phyloP scores from a whole-genome alignment of 2,113 vertebrate species.

The Halcyon senegalensis region DNA sequence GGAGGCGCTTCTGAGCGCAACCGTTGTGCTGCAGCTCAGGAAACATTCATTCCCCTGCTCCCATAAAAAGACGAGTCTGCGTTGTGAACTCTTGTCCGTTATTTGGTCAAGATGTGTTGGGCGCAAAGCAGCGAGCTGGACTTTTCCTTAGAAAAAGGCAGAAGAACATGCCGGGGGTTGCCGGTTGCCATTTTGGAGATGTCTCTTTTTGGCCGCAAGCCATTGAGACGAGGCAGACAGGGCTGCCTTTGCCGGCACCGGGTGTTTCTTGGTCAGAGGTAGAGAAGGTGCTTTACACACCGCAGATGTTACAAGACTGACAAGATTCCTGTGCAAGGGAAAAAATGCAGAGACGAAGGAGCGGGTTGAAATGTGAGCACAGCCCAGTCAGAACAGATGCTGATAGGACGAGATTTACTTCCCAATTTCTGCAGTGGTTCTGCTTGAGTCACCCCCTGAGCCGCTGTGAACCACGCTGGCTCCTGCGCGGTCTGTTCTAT shows the following conservation, averaged over 20 bases:
- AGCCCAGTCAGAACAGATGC: not conserved
- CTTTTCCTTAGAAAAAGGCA: not conserved
- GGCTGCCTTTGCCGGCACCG: not conserved
- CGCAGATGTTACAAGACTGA: not conserved
- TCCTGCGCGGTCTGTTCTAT: not conserved
- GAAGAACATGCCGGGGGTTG: not conserved
- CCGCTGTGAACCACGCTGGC: not conserved
- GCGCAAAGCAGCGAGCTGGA: rapidly evolving
- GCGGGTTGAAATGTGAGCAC: not conserved
- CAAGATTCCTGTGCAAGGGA: rapidly evolving
- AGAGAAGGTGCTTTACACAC: rapidly evolving
- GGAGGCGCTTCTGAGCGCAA: rapidly evolving
- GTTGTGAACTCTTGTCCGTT: rapidly evolving
- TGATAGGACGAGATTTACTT: rapidly evolving
- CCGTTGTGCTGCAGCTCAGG: no score
- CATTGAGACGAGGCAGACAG: rapidly evolving
- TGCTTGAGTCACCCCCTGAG: not conserved
- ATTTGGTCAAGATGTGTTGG: not conserved
- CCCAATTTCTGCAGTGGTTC: not conserved
- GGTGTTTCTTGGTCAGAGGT: rapidly evolving
- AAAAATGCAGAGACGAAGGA: not conserved
- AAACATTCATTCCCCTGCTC: rapidly evolving
- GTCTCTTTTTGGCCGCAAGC: not conserved
- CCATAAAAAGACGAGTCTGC: not conserved
- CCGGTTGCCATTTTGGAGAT: not conserved